Conservation (phyloP, 37 sponge, comb jelly and placozoan species). For the Trichoplax adhaerens region DNA sequence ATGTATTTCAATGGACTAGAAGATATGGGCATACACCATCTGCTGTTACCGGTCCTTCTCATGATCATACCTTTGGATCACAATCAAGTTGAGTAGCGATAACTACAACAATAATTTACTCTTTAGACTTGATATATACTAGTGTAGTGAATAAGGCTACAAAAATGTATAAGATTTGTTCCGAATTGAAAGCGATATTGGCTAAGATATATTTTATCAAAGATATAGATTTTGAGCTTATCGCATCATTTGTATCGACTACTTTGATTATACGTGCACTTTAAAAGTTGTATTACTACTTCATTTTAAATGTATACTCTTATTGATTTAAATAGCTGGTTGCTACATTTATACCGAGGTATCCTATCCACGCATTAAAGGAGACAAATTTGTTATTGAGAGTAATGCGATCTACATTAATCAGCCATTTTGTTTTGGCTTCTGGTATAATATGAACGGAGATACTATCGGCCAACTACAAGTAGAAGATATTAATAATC, state of each 20-base stretch:
- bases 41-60: constrained; percentile 1
- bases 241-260: neutral
- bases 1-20: too few relatives aligned
- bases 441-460: constrained; percentile 35
- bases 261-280: neutral
- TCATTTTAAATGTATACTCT: neutral
- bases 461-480: constrained; percentile 12
- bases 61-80: constrained; percentile 2
- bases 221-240: neutral
- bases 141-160: too few relatives aligned
- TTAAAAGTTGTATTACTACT: neutral
- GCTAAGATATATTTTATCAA: neutral
- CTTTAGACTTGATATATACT: too few relatives aligned
- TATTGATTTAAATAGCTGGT: neutral
- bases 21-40: neutral
- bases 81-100: neutral
- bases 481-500: too few relatives aligned
- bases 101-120: too few relatives aligned
- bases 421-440: constrained; percentile 17
- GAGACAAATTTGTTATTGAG: constrained; percentile 21
- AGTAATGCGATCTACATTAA: constrained; percentile 4
- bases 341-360: constrained; percentile 33
- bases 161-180: too few relatives aligned
- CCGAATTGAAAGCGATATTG: neutral
- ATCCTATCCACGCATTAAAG: constrained; percentile 17